Percentiles rank a stretch among this genome's conserved stretches.
Evolutionary conservation across 2,113 vertebrate genomes (phyloP).

Genomic region (Parus major): DNA sequence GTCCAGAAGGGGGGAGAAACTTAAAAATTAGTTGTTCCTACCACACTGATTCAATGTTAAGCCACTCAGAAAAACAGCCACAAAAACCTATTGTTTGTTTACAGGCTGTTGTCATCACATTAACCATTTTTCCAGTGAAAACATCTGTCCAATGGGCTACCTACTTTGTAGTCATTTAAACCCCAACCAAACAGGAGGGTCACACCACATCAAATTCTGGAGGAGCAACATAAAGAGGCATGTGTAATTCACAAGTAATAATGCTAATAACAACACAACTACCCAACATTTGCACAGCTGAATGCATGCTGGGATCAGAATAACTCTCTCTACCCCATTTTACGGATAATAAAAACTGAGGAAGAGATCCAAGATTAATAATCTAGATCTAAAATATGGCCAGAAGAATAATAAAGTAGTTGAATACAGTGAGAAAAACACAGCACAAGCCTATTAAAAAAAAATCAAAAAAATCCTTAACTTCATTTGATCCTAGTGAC

Average conservation of each 20-base stretch:
- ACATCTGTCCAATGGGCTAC: accelerated
- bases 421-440: background rate
- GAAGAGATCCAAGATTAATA: background rate
- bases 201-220: background rate
- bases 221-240: background rate
- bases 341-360: background rate
- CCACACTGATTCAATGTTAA: background rate
- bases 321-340: background rate
- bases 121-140: background rate
- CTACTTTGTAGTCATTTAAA: background rate
- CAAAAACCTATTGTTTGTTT: background rate
- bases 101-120: background rate
- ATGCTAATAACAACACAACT: background rate
- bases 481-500: background rate
- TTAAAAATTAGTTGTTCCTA: background rate
- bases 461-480: background rate
- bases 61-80: background rate
- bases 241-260: background rate
- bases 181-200: background rate
- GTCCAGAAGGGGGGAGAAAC: background rate
- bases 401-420: background rate
- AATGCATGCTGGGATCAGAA: background rate
- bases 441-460: background rate
- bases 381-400: background rate
- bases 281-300: background rate